These are phyloP conservation scores for Caradrina clavipalpis DNA, from an alignment of 2,888 invertebrate species.

Conservation along the genomic window DNA sequence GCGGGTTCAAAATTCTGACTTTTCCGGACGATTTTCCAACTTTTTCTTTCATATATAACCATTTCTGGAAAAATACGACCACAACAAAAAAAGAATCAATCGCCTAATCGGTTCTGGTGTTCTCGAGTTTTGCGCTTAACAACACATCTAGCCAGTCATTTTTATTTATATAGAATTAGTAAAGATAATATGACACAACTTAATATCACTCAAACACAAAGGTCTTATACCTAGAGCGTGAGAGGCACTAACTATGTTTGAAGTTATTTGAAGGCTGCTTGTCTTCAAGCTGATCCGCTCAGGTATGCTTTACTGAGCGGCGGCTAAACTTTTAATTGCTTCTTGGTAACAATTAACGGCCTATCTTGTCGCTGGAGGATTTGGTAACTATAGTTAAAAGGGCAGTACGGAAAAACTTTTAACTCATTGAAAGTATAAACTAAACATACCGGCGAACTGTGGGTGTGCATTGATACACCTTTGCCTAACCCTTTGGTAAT, in stretches of 20 bases:
- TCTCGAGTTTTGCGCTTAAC: too few species aligned
- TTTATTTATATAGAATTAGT: not conserved
- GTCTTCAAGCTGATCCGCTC: constrained; percentile 53
- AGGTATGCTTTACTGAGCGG: constrained; percentile 54
- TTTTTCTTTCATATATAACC: too few species aligned
- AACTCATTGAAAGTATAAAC: constrained; percentile 8
- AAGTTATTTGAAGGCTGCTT: constrained; percentile 56
- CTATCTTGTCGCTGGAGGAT: constrained; percentile 41
- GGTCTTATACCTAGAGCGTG: constrained; percentile 20
- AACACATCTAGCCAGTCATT: too few species aligned
- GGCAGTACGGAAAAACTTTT: not conserved
- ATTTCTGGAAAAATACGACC: too few species aligned
- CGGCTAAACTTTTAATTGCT: constrained; percentile 70
- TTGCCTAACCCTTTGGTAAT: too few species aligned
- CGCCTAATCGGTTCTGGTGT: too few species aligned
- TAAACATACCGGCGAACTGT: too few species aligned
- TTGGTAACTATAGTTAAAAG: constrained; percentile 29
- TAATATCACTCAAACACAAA: constrained; percentile 4
- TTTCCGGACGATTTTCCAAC: too few species aligned
- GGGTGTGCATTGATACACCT: too few species aligned
- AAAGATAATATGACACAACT: not conserved
- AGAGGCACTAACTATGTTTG: constrained; percentile 42
- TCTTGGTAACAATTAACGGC: constrained; percentile 63
- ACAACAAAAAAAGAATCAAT: too few species aligned
- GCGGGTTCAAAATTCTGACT: too few species aligned